Evolutionary conservation across 2,113 vertebrate species (phyloP), one percentile per base, ranked within the genome.

Genomic region (Herpetotheres cachinnans): DNA sequence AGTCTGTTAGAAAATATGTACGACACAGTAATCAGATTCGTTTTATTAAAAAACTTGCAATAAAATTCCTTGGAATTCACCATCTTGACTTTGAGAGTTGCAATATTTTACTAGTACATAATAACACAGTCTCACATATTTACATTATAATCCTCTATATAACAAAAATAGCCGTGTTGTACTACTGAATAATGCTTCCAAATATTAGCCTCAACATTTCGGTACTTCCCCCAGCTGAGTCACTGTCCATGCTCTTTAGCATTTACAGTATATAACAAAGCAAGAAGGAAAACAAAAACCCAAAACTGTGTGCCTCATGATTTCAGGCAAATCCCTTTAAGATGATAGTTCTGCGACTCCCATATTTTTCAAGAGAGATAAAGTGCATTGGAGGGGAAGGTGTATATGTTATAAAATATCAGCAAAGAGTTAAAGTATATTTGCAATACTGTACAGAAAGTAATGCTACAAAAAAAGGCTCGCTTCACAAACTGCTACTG

Each of bases 151-250:
- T 98, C 93, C 86, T 98, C 98, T 98, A 98, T 97, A 97, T 98
- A 98, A 98, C 97, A 99, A 99, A 98, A 99, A 99, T 98, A 99
- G 98, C 97, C 97, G 91, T 96, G 98, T 98, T 97, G 96, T 97
- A 98, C 95, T 95, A 98, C 95, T 96, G 97, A 97, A 96, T 98
- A 98, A 95, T 93, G 97, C 97, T 98, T 98, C 96, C 97, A 96
- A 97, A 84, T 97, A 91, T 82, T 92, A 97, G 92, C 94, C 85
- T 86, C 97, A 95, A 93, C 59, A 54, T 80, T 79, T 93, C 10
- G 2, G 77, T 80, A 72, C 83, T 87, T 86, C 79, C 93, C 92
- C 93, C 90, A 89, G 65, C 93, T 78, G 89, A 97, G 95, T 97
- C 97, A 96, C 95, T 88, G 93, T 84, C 78, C 82, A 56, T 89